These are phyloP conservation scores for Podarcis muralis DNA, from an alignment of 2,113 vertebrate species.

Conservation along the genomic window DNA sequence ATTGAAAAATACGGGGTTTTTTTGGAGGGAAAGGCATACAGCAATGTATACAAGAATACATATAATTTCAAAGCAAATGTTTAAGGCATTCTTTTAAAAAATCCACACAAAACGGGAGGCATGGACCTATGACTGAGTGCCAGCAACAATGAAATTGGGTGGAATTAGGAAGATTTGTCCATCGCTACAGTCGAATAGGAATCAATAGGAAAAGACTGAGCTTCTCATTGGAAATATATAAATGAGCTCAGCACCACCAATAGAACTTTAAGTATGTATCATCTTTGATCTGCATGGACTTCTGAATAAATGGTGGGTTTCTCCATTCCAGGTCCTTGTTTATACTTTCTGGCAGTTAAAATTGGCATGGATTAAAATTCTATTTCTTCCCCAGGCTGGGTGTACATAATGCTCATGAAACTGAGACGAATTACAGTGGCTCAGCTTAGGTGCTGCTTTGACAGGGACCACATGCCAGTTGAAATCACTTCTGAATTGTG, in stretches of 20 bases:
- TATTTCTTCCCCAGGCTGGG: neutral
- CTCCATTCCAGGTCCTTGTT: neutral
- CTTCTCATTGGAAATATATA: neutral
- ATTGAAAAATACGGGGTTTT: too few species aligned
- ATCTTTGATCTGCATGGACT: neutral
- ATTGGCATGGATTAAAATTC: neutral
- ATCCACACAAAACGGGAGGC: too few species aligned
- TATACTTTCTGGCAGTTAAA: neutral
- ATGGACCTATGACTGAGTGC: too few species aligned
- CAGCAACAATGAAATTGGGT: too few species aligned
- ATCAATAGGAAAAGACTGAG: neutral
- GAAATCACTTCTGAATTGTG: conserved; percentile 16
- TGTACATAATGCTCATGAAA: neutral
- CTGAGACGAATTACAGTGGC: neutral
- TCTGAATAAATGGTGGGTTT: neutral
- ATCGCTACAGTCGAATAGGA: neutral
- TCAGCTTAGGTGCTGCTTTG: neutral
- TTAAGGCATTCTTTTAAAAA: too few species aligned
- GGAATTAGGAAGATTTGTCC: neutral
- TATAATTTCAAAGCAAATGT: too few species aligned
- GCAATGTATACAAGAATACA: too few species aligned
- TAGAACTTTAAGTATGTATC: neutral
- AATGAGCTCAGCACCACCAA: neutral
- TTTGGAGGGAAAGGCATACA: too few species aligned
- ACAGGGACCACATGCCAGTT: neutral